phyloP scores from a whole-genome alignment of 2,888 invertebrate species.

The Drosophila ustulata region DNA sequence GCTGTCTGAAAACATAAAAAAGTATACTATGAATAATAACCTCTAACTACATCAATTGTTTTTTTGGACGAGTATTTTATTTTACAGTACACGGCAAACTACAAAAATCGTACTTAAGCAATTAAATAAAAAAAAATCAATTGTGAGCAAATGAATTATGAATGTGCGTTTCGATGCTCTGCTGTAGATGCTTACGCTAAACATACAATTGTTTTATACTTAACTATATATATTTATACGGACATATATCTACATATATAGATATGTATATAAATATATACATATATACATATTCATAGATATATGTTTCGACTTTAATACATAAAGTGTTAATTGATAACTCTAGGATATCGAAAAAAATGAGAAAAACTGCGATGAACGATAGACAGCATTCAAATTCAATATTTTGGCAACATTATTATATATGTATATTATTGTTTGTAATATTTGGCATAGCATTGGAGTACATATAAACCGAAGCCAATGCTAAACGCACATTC shows the following conservation, averaged over 20 bases:
- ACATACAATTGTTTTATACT: constrained; percentile 1
- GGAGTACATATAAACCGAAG: constrained; percentile 11
- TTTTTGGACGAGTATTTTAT: constrained; percentile 32
- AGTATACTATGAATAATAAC: constrained; percentile 7
- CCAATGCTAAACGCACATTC: constrained; percentile 11
- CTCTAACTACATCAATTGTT: constrained; percentile 32
- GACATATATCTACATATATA: background rate
- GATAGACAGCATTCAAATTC: constrained; percentile 81
- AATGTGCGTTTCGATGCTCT: constrained; percentile 33
- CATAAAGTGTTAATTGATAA: constrained; percentile 4
- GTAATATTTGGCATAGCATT: constrained; percentile 14
- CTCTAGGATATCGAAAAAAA: constrained; percentile 30
- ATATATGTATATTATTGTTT: background rate
- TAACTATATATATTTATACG: background rate
- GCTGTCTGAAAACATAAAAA: constrained; percentile 27
- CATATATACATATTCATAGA: constrained; percentile 21
- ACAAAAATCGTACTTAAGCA: constrained; percentile 27
- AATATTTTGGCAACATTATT: constrained; percentile 33
- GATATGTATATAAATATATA: constrained; percentile 13
- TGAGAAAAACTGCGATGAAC: constrained; percentile 65
- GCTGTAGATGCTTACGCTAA: background rate
- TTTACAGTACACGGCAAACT: constrained; percentile 29
- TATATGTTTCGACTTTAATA: constrained; percentile 2
- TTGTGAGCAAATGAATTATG: constrained; percentile 14
- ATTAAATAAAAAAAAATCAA: constrained; percentile 18